These are phyloP conservation scores for Limnothrissa miodon DNA, from an alignment of 2,113 vertebrate genomes.

Conservation along the genomic window DNA sequence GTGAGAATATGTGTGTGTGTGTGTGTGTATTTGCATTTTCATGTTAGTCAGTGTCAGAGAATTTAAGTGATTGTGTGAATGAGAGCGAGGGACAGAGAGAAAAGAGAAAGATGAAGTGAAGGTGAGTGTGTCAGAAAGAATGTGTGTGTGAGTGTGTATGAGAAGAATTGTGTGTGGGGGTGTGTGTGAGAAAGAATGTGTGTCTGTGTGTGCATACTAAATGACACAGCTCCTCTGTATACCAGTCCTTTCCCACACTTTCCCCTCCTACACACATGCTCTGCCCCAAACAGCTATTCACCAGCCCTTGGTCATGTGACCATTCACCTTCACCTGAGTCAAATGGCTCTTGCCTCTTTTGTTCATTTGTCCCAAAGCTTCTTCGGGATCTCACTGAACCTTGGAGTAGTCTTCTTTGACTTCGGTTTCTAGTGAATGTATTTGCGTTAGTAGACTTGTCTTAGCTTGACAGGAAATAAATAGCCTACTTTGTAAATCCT, in stretches of 20 bases:
- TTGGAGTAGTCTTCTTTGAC: not conserved
- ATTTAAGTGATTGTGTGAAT: not conserved
- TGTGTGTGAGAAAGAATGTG: not conserved
- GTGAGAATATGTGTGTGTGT: not conserved
- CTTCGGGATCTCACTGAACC: not conserved
- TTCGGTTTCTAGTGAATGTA: not conserved
- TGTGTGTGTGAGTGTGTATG: conserved; percentile 26
- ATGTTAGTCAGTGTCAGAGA: not conserved
- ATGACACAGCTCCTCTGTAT: not conserved
- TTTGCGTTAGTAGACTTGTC: not conserved
- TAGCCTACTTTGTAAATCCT: too few relatives aligned
- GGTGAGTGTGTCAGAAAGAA: conserved; percentile 12
- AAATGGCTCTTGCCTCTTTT: not conserved
- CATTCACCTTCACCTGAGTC: not conserved
- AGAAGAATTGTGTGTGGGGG: conserved; percentile 14
- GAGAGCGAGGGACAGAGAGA: not conserved
- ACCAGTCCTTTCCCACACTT: conserved; percentile 18
- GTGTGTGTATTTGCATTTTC: conserved; percentile 5
- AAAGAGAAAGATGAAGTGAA: not conserved
- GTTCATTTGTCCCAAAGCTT: not conserved
- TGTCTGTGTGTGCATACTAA: not conserved
- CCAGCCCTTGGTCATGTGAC: not conserved
- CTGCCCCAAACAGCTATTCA: conserved; percentile 20
- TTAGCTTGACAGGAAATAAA: too few relatives aligned
- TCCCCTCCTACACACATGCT: not conserved